phyloP scores from a whole-genome alignment of 2,888 invertebrate genomes.

The Tipula confusa region DNA sequence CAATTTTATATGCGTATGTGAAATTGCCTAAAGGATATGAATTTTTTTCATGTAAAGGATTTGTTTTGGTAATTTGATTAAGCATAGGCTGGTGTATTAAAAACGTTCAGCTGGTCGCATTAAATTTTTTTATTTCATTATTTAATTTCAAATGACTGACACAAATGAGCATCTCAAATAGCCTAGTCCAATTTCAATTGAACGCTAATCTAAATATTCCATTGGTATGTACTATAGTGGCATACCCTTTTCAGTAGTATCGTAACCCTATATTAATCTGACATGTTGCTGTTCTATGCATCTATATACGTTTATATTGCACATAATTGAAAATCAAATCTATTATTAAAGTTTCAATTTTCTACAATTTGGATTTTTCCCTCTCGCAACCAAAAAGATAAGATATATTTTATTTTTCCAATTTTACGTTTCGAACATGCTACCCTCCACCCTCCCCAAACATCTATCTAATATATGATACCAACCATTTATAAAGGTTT shows the following conservation, averaged over 20 bases:
- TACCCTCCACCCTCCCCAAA: not conserved
- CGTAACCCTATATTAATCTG: not conserved
- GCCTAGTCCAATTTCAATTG: not conserved
- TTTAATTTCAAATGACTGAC: not conserved
- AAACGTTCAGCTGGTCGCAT: not conserved
- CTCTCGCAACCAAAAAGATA: not conserved
- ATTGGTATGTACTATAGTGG: not conserved
- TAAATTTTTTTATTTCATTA: not conserved
- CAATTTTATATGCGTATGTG: not conserved
- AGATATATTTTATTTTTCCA: not conserved
- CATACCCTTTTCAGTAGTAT: not conserved
- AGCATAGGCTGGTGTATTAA: not conserved
- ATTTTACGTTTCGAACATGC: not conserved
- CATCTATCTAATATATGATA: not conserved
- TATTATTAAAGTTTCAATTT: slow-evolving; percentile 25
- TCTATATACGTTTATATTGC: not conserved
- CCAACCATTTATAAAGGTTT: not conserved
- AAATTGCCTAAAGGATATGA: not conserved
- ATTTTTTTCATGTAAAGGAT: not conserved
- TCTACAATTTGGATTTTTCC: not conserved
- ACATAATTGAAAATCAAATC: slow-evolving; percentile 9
- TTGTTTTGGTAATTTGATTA: not conserved
- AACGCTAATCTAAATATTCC: not conserved
- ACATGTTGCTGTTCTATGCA: not conserved
- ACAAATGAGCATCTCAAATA: not conserved